A percentile compares a stretch with the other conserved stretches of the same genome.
Conservation (phyloP, 2,888 invertebrate species). For the Micoletzkya japonica region DNA sequence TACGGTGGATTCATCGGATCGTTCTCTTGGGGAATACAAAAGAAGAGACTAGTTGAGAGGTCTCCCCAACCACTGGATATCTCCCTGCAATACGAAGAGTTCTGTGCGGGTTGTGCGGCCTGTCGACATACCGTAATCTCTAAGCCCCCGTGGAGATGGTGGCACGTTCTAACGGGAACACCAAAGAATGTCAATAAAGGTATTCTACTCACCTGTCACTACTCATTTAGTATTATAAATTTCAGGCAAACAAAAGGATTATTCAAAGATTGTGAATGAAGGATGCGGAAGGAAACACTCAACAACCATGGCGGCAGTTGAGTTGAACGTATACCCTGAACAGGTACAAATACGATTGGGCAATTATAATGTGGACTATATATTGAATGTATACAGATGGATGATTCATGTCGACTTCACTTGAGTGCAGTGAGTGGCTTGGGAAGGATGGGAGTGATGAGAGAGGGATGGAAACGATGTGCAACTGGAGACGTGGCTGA, state of each 20-base stretch:
- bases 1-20: neutral
- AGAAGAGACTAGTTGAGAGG: neutral
- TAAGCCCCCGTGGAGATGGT: constrained; percentile 46
- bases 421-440: neutral
- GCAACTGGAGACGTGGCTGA: constrained; percentile 4
- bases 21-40: neutral
- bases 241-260: constrained; percentile 31
- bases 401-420: constrained; percentile 15
- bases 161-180: constrained; percentile 46
- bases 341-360: constrained; percentile 20
- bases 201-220: too few relatives aligned
- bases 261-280: constrained; percentile 43
- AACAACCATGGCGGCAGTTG: constrained; percentile 1
- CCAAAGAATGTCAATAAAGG: constrained; percentile 38
- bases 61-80: constrained; percentile 22
- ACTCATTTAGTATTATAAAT: too few relatives aligned
- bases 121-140: constrained; percentile 42
- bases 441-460: constrained; percentile 27
- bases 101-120: constrained; percentile 53
- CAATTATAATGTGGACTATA: too few relatives aligned
- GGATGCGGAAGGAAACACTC: constrained; percentile 37
- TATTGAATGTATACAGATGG: neutral
- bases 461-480: constrained; percentile 27
- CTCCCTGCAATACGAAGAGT: constrained; percentile 44
- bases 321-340: constrained; percentile 21